Conservation (phyloP, 2,888 invertebrate species). For the Meghimatium bilineatum region DNA sequence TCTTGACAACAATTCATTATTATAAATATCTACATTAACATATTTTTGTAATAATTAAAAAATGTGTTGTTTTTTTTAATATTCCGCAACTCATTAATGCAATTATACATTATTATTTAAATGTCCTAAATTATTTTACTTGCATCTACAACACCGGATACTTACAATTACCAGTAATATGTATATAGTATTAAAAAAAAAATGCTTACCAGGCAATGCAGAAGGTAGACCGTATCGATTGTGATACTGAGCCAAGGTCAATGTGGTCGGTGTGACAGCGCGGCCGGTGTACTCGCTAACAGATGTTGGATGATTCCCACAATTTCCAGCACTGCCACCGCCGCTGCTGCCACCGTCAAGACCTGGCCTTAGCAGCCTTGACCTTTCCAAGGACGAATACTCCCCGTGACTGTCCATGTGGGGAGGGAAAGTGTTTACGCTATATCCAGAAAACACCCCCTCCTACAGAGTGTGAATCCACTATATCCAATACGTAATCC, state of each 20-base stretch:
- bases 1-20: no score
- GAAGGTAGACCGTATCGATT: not conserved
- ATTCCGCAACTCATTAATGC: no score
- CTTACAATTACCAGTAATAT: no score
- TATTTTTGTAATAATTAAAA: no score
- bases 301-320: not conserved
- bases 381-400: conserved; percentile 27
- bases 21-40: no score
- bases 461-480: not conserved
- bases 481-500: not conserved
- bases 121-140: no score
- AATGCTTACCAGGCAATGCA: conserved; percentile 37
- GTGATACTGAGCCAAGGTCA: conserved; percentile 33
- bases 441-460: not conserved
- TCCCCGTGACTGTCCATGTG: conserved; percentile 43
- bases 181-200: no score
- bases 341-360: conserved; percentile 6
- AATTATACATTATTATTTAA: no score
- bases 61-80: no score
- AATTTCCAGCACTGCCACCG: not conserved
- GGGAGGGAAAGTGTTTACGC: not conserved
- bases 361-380: conserved; percentile 24
- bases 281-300: conserved; percentile 24
- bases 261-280: conserved; percentile 35
- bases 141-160: no score